Percentiles rank a stretch among this genome's conserved stretches.
phyloP scores from a whole-genome alignment of 2,797 vertebrate species.

The Amniataba percoides region DNA sequence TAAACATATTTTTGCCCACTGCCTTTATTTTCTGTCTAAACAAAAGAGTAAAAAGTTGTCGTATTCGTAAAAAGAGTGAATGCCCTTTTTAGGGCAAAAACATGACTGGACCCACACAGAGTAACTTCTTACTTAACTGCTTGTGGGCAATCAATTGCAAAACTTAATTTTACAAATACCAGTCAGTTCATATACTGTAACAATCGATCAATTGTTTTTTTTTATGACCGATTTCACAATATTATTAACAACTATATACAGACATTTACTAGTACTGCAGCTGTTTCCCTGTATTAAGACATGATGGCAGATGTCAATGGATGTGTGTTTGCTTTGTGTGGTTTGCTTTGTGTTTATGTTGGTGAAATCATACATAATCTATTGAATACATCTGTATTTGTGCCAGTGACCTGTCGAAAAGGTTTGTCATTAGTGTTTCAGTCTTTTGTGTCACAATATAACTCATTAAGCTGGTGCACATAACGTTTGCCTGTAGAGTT shows the following conservation, averaged over 20 bases:
- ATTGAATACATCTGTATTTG: neutral
- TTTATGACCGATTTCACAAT: no score
- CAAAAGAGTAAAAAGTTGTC: no score
- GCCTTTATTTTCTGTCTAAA: neutral
- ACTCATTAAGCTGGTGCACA: neutral
- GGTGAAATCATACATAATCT: neutral
- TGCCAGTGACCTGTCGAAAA: neutral
- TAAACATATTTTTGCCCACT: neutral
- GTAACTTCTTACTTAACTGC: neutral
- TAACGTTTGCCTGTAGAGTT: neutral
- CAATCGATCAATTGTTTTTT: no score
- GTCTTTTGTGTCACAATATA: neutral
- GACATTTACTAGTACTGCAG: no score
- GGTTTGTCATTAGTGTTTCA: neutral
- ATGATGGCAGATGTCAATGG: neutral
- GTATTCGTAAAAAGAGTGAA: neutral
- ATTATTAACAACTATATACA: neutral
- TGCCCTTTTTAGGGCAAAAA: neutral
- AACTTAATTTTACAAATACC: neutral
- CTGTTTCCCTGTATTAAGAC: neutral
- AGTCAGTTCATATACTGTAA: neutral
- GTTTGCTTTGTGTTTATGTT: neutral
- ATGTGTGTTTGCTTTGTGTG: neutral
- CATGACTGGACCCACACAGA: neutral
- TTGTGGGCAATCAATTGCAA: neutral